Base-by-base conservation (phyloP, 1,140 invertebrate genomes). In the Ganaspis sp. region DNA sequence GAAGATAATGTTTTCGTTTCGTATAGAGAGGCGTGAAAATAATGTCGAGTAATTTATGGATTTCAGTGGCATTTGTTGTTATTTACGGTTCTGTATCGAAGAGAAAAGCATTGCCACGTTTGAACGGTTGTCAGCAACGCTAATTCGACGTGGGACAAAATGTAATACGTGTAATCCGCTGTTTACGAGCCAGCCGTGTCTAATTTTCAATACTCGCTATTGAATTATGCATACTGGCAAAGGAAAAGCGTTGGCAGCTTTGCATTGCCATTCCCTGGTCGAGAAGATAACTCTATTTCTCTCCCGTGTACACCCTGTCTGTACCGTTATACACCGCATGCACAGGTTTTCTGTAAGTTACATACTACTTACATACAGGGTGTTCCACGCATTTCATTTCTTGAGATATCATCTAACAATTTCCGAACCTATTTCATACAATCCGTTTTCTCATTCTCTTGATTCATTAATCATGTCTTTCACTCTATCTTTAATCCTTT, bases 181-280 rank as follows among this genome's bases (percentile, higher is more conserved):
- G 49, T 69, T 77, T 69, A 69, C 76, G 72, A 78, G 69, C 2
- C 45, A 64, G 45, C 64, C 69, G 37, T 72, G 49, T 74, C 64
- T 74, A 72, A 74, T 78, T 74, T 71, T 74, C 73, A 71, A 78
- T 78, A 74, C 76, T 70, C 69, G 70, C 73, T 45, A 58, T 71
- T 71, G 76, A 78, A 78, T 78, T 78, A 74, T 74, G 72, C 26
- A 74, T 58, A 49, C 45, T 42, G 19, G 64, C 29, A 69, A 73
- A 58, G 54, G 29, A 77, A 77, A 77, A 45, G 71, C 54, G 53
- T 49, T 26, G 38, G 71, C 70, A 64, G 70, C 49, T 53, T 74
- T 26, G 40, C 23, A 64, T 74, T 54, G 26, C 53, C 64, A 70
- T 75, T 75, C 64, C 72, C 40, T 71, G 71, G 54, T 49, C 21